Evolutionary conservation across 2,797 vertebrate genomes (phyloP), one percentile per base, ranked within the genome.

Genomic region (Balearica regulorum): DNA sequence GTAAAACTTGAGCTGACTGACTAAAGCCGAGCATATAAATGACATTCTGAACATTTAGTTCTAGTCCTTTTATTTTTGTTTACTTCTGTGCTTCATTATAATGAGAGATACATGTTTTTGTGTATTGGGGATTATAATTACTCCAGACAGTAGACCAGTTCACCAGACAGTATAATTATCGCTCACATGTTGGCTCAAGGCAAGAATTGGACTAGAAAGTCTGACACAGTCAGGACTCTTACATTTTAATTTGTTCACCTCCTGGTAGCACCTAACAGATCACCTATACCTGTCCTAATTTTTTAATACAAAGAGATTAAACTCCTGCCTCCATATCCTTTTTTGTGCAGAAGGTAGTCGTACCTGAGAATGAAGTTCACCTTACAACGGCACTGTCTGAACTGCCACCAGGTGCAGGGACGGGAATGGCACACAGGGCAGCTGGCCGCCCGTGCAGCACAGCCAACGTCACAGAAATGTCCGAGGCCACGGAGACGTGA

Each of bases 161-260:
- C 70, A 87, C 55, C 31, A 61, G 89, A 94, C 79, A 87, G n/a
- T 65, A 66, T 84, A 87, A 93, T 93, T 92, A 95, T 80, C 86
- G 69, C 60, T 82, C 33, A 75, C 7, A 62, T 65, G 8, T 57
- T 26, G 19, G 77, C 72, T 92, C n/a, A 92, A 88, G 71, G 83
- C 46, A 83, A 94, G 69, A 95, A 94, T 84, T 95, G 83, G 37
- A 89, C 55, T 86, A 76, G 44, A n/a, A 87, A 94, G 41, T 69
- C 65, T 89, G 87, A 86, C 57, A 75, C 0, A 1, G 60, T 87
- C 61, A 79, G 64, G 65, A 79, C 53, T 84, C 68, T 68, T 69
- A 87, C 72, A 57, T 91, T 93, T 91, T 70, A 77, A 82, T 90
- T 91, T 87, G 33, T 79, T 91, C 65, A 66, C 37, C 46, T 75